A percentile compares a stretch with the other conserved stretches of the same genome.
Evolutionary conservation across 2,888 invertebrate species (phyloP).

Genomic region (Atherix ibis): DNA sequence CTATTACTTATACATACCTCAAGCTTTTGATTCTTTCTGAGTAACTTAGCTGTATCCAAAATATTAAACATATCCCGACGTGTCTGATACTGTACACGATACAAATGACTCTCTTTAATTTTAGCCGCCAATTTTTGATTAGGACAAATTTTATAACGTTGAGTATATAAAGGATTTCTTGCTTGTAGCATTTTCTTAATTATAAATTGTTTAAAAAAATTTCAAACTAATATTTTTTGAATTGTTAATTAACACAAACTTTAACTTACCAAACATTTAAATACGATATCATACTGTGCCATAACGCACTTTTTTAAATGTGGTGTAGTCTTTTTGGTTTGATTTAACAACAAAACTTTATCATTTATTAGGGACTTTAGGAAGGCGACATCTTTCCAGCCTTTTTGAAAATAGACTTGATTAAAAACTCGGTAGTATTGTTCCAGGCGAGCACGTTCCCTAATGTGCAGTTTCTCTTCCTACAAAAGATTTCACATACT

Average conservation of each 20-base stretch:
- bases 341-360: conserved; percentile 17
- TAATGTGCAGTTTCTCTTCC: conserved; percentile 20
- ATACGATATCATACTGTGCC: conserved; percentile 18
- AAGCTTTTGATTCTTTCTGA: conserved; percentile 16
- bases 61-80: conserved; percentile 22
- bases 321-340: conserved; percentile 17
- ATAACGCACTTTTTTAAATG: conserved; percentile 15
- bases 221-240: too few relatives aligned
- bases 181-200: conserved; percentile 26
- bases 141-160: conserved; percentile 17
- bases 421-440: conserved; percentile 21
- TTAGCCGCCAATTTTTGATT: conserved; percentile 15
- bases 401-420: conserved; percentile 23
- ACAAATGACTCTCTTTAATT: conserved; percentile 18
- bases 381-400: conserved; percentile 24
- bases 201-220: too few relatives aligned
- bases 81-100: conserved; percentile 23
- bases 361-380: conserved; percentile 19
- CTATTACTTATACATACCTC: conserved; percentile 1
- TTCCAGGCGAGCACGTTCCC: conserved; percentile 20
- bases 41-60: conserved; percentile 16
- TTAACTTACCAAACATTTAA: conserved; percentile 23
- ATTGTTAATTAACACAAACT: too few relatives aligned
- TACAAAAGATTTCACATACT: conserved; percentile 8
- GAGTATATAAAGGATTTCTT: conserved; percentile 22